Base-by-base conservation (phyloP, 2,113 vertebrate genomes). In the Ciconia boyciana region DNA sequence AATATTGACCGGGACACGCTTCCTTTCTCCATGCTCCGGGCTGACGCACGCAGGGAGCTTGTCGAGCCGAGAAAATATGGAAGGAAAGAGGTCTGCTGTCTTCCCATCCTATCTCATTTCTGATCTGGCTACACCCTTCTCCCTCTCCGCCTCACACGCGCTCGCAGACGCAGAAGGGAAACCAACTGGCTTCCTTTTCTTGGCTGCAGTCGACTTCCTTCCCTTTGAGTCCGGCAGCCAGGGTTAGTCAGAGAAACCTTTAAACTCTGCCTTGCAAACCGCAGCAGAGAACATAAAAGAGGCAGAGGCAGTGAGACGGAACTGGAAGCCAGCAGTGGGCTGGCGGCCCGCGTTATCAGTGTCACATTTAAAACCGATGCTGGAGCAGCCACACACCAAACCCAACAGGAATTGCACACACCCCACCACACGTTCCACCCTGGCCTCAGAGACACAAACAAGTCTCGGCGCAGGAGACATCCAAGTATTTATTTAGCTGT, bases 191-290 rank as follows among this genome's bases (percentile, higher is more conserved):
- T 97, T 92, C 93, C 94, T 93, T 26, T 25, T 10, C 92, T 86
- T 49, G 95, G 70, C 92, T 75, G 82, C 82, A 18, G 78, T 48
- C 22, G 6, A 52, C 57, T 97, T 96, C 94, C 95, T 93, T 89
- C 94, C 95, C 79, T 84, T 29, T 31, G 94, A 92, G 87, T 28
- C 89, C n/a, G 0, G 44, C 64, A 93, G 90, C 93, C 65, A 31
- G 88, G 88, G 82, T 60, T 76, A 62, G 74, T 49, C 79, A 34
- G 54, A 66, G 77, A 31, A 89, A 32, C 76, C 92, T 84, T 61
- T 21, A 44, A 83, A 22, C 72, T 6, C 18, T 31, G 84, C 87
- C 87, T 74, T 0, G 74, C 88, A 92, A 65, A 70, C 76, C 91
- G 5, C 94, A 48, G 88, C 85, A 28, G 60, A 31, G 89, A 43